These are phyloP conservation scores for Pyrgilauda ruficollis DNA, from an alignment of 2,113 vertebrate genomes.

Conservation along the genomic window DNA sequence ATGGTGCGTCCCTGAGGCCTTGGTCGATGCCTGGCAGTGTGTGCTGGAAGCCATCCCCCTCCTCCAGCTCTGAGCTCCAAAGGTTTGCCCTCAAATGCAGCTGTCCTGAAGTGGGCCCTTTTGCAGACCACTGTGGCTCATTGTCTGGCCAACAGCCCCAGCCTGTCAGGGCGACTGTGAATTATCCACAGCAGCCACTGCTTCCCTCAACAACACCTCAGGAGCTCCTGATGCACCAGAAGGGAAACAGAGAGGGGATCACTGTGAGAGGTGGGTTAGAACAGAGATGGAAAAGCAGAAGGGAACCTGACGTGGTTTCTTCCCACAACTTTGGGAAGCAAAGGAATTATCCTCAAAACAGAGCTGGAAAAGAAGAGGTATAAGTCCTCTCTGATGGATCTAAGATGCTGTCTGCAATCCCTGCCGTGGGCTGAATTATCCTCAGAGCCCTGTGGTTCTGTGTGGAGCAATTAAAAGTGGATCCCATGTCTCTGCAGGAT, in stretches of 20 bases:
- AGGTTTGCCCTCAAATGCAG: background rate
- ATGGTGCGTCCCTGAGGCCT: background rate
- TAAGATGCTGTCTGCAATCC: background rate
- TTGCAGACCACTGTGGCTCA: background rate
- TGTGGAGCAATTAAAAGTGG: conserved; percentile 13
- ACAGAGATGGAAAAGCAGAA: background rate
- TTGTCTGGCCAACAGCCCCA: fast-evolving
- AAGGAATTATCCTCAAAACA: background rate
- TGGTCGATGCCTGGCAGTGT: fast-evolving
- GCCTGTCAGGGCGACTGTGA: background rate
- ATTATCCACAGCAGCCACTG: background rate
- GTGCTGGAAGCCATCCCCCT: background rate
- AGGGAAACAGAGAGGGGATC: background rate
- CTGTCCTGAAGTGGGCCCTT: background rate
- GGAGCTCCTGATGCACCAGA: background rate
- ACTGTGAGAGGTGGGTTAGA: background rate
- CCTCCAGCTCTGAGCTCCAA: background rate
- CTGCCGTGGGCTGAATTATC: background rate
- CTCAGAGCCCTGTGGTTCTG: background rate
- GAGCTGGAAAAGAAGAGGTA: background rate
- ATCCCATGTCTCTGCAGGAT: background rate
- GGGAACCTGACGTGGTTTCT: background rate
- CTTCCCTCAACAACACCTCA: background rate
- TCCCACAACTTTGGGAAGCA: background rate
- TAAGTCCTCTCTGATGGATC: background rate